These are phyloP conservation scores for Pseudolycoriella hygida DNA, from an alignment of 2,888 invertebrate species.

Conservation along the genomic window DNA sequence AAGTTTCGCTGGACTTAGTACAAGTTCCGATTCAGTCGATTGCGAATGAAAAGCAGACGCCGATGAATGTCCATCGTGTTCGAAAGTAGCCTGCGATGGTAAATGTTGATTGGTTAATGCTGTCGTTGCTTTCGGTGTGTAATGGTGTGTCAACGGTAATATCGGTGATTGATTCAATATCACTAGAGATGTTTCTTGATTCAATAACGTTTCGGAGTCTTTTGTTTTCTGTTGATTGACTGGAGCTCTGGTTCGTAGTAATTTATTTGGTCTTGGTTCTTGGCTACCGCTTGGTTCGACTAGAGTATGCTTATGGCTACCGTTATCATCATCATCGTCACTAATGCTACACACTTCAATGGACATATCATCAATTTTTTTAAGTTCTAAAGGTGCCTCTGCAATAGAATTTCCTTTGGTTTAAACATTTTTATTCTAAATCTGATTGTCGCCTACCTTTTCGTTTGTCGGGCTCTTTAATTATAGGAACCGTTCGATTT, in stretches of 20 bases:
- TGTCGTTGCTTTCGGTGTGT: constrained; percentile 6
- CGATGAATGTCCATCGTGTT: background rate
- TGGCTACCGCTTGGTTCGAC: constrained; percentile 7
- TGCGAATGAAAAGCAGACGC: background rate
- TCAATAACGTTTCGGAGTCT: constrained; percentile 16
- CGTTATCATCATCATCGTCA: constrained; percentile 16
- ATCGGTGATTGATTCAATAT: constrained; percentile 15
- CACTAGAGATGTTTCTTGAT: constrained; percentile 26
- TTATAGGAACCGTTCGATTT: constrained; percentile 26
- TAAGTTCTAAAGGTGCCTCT: constrained; percentile 24
- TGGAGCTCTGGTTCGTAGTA: constrained; percentile 23
- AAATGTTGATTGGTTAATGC: constrained; percentile 9
- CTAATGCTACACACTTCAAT: constrained; percentile 24
- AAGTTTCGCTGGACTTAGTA: constrained; percentile 29
- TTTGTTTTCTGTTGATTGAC: constrained; percentile 18
- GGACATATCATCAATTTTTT: constrained; percentile 22
- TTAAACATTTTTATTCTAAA: background rate
- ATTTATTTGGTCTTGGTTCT: constrained; percentile 18
- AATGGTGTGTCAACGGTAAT: background rate
- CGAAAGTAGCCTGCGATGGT: constrained; percentile 1
- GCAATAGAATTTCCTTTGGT: background rate
- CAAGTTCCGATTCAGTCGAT: constrained; percentile 22
- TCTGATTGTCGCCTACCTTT: background rate
- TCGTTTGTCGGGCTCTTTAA: constrained; percentile 22
- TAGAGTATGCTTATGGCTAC: constrained; percentile 3